These are phyloP conservation scores for Cariama cristata DNA, from an alignment of 2,113 vertebrate genomes.

Conservation along the genomic window DNA sequence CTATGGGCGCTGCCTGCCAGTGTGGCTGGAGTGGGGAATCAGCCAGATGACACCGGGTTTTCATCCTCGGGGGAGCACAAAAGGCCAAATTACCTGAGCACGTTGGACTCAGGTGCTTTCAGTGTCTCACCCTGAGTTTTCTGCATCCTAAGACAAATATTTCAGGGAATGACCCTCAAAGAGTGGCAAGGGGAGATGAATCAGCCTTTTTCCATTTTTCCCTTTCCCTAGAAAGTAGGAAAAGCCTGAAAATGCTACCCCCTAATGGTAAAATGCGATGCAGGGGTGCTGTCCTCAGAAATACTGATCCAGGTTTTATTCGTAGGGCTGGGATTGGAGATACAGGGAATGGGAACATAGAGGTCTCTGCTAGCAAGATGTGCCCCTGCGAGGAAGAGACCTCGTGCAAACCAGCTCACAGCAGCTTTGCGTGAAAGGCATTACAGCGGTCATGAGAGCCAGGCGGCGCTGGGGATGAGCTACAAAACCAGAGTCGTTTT, in stretches of 20 bases:
- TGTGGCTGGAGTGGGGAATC: neutral
- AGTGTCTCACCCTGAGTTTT: neutral
- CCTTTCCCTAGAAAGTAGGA: neutral
- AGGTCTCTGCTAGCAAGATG: neutral
- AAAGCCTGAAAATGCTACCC: conserved; percentile 47
- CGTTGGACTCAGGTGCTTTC: neutral
- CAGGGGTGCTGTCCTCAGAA: neutral
- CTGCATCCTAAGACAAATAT: neutral
- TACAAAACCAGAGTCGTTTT: neutral
- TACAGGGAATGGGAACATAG: fast-evolving
- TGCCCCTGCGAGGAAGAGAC: too few relatives aligned
- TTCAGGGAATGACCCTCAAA: neutral
- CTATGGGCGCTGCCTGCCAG: neutral
- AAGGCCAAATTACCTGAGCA: neutral
- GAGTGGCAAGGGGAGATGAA: neutral
- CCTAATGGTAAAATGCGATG: neutral
- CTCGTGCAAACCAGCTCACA: neutral
- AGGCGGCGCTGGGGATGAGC: fast-evolving
- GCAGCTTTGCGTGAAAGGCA: fast-evolving
- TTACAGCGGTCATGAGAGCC: neutral
- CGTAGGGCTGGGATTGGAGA: neutral
- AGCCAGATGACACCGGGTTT: too few relatives aligned
- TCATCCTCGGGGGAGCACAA: neutral
- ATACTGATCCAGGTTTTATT: neutral
- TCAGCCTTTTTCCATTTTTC: neutral